Conservation (phyloP, 2,888 invertebrate species). For the Chesias legatella region DNA sequence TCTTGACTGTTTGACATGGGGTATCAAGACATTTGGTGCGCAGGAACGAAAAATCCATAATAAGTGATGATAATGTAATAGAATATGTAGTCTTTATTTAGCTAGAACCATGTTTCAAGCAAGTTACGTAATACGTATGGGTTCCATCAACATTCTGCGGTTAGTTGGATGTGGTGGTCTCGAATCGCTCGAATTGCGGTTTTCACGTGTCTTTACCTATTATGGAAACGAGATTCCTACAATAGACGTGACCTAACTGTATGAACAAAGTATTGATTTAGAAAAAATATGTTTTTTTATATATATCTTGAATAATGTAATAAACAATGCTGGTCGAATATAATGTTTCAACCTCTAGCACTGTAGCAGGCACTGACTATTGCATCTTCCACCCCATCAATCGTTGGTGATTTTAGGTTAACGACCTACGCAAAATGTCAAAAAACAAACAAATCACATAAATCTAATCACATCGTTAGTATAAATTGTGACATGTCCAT, state of each 20-base stretch:
- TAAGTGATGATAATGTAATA: too few relatives aligned
- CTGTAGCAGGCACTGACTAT: too few relatives aligned
- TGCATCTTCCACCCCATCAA: conserved; percentile 20
- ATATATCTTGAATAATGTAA: too few relatives aligned
- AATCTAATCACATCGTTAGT: conserved; percentile 48
- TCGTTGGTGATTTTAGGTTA: conserved; percentile 39
- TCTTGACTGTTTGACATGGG: too few relatives aligned
- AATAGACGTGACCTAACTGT: too few relatives aligned
- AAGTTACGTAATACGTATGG: conserved; percentile 17
- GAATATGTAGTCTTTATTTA: too few relatives aligned
- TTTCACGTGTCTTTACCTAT: conserved; percentile 31
- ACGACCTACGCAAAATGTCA: conserved; percentile 47
- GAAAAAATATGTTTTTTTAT: too few relatives aligned
- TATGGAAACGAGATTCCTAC: conserved; percentile 28
- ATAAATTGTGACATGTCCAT: conserved; percentile 57
- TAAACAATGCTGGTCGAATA: too few relatives aligned
- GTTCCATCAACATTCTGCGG: conserved; percentile 36
- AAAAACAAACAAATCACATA: conserved; percentile 48
- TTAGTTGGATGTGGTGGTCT: conserved; percentile 31
- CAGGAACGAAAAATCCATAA: too few relatives aligned
- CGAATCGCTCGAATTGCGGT: conserved; percentile 33
- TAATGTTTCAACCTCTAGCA: too few relatives aligned
- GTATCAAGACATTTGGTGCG: too few relatives aligned
- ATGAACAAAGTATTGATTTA: too few relatives aligned
- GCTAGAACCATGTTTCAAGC: neutral